Evolutionary conservation across 2,113 vertebrate species (phyloP), one percentile per base, ranked within the genome.

Genomic region (Aldabrachelys gigantea): DNA sequence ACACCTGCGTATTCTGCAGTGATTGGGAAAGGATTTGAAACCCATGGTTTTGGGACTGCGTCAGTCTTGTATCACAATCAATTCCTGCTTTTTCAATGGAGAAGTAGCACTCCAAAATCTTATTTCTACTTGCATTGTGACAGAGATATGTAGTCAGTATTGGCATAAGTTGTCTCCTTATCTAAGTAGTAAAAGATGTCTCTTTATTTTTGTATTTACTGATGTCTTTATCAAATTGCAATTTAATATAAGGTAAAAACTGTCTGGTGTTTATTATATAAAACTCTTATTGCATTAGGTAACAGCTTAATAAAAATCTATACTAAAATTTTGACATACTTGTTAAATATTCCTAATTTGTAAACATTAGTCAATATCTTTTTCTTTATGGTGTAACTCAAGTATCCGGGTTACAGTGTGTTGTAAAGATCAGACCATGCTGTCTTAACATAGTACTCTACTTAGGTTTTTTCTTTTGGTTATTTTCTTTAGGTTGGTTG

Each of bases 401-500:
- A 92, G 92, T 91, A 86, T 47, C 24, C 14, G 2, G 88, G 88
- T 82, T 94, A 47, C 5, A 92, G 31, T 95, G 57, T 84, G 84
- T 53, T 95, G 5, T 95, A 89, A 93, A 93, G 87, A 52, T 87
- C 38, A 90, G 80, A 89, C 81, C 2, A 1, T 89, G 81, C 2
- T 94, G 90, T 87, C 84, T 94, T 97, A 96, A 85, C 35, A 89
- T 84, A 82, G 72, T 89, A n/a, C 93, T 90, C 29, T 84, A 10
- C 31, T 72, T 76, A 86, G 88, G 16, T 83, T 85, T 85, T 92
- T 87, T 80, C 27, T 5, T 65, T 3, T 89, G 57, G 13, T 94
- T 93, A n/a, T 95, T 97, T 89, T 91, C 95, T 96, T 93, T 97
- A 99, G 99, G 99, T 99, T 97, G 99, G 99, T 92, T 99, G 99